Percentiles rank a stretch among this genome's conserved stretches.
phyloP scores from a whole-genome alignment of 2,113 vertebrate species.

The Petaurus breviceps region DNA sequence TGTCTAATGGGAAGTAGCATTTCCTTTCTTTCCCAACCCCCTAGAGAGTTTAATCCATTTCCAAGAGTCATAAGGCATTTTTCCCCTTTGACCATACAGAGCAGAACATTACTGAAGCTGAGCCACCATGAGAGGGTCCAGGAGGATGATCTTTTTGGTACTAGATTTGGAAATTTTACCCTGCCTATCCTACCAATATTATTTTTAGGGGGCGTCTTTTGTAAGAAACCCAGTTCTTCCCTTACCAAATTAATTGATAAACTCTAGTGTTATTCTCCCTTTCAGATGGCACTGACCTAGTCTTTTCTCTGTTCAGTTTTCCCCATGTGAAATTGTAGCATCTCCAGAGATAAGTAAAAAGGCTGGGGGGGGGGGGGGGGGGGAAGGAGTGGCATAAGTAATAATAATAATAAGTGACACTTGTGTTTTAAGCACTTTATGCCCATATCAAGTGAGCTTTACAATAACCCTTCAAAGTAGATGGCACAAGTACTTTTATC shows the following conservation, averaged over 20 bases:
- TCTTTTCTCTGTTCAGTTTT: constrained; percentile 18
- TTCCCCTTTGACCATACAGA: background rate
- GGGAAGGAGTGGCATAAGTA: background rate
- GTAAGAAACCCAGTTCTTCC: background rate
- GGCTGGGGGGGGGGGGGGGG: background rate
- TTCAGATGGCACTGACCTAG: background rate
- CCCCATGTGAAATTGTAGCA: background rate
- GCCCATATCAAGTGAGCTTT: background rate
- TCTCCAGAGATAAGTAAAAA: constrained; percentile 35
- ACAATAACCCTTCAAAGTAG: background rate
- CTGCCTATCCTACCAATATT: background rate
- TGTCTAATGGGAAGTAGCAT: constrained; percentile 25
- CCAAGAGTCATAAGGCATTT: background rate
- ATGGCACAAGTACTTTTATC: background rate
- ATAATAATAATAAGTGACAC: background rate
- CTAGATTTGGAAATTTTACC: constrained; percentile 8
- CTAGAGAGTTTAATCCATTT: constrained; percentile 24
- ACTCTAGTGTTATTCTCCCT: background rate
- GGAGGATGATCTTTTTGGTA: background rate
- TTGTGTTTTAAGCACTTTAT: background rate
- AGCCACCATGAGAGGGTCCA: background rate
- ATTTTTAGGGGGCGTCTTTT: background rate
- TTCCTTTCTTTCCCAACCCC: constrained; percentile 53
- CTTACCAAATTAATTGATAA: constrained; percentile 27
- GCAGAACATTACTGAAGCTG: background rate